Conservation (phyloP, 1,140 invertebrate species). For the Polypedilum vanderplanki region DNA sequence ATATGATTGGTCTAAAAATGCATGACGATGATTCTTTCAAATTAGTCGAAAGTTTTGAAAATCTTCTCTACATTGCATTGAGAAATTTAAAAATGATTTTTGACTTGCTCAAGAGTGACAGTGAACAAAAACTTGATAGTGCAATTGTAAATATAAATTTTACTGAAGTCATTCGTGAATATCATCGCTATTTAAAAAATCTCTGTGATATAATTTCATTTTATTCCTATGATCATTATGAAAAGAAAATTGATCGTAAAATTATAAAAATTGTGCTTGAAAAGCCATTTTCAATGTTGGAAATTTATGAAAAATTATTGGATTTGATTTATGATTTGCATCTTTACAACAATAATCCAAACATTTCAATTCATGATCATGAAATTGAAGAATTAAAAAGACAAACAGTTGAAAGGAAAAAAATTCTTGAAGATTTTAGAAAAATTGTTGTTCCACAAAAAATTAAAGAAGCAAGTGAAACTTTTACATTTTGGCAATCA, state of each 20-base stretch:
- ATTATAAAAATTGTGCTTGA: background rate
- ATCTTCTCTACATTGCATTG: background rate
- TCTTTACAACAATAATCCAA: background rate
- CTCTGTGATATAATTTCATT: slow-evolving; percentile 2
- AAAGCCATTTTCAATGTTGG: background rate
- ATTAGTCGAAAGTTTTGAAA: background rate
- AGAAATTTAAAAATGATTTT: background rate
- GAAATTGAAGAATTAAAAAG: background rate
- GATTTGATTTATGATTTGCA: slow-evolving; percentile 13
- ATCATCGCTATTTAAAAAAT: background rate
- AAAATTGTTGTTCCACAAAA: slow-evolving; percentile 37
- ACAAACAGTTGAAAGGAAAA: background rate
- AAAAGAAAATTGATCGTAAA: background rate
- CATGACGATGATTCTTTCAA: background rate
- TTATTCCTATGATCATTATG: background rate
- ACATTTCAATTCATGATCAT: background rate
- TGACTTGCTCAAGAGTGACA: background rate
- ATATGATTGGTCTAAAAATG: background rate
- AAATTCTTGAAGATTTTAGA: slow-evolving; percentile 4
- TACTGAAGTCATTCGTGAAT: background rate
- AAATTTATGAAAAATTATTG: background rate
- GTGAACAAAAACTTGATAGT: background rate
- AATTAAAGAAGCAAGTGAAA: slow-evolving; percentile 59
- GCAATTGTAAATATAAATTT: background rate
- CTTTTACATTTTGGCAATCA: slow-evolving; percentile 69